A percentile compares a stretch with the other conserved stretches of the same genome.
These are phyloP conservation scores for Drosophila navojoa DNA, from an alignment of 1,140 invertebrate species.

Conservation along the genomic window DNA sequence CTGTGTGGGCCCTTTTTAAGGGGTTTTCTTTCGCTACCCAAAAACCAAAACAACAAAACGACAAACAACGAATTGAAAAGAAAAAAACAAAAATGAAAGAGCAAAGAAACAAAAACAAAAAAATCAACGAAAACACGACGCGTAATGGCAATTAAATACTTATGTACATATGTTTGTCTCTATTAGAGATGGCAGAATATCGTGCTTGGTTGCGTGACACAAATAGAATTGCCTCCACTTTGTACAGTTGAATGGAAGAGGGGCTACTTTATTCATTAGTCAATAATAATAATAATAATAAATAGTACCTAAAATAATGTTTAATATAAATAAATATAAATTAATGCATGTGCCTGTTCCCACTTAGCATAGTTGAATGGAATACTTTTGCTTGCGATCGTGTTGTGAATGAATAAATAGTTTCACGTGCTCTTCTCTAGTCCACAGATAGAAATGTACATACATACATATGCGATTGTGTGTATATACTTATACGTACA, in stretches of 20 bases:
- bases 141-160: conserved; percentile 71
- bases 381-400: neutral
- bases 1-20: conserved; percentile 58
- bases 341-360: neutral
- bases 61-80: conserved; percentile 52
- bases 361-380: neutral
- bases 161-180: conserved; percentile 23
- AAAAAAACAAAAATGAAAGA: conserved; percentile 24
- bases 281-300: too few relatives aligned
- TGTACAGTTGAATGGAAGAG: neutral
- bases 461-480: too few relatives aligned
- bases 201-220: conserved; percentile 5
- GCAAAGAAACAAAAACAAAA: conserved; percentile 28
- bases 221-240: neutral
- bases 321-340: too few relatives aligned
- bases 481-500: too few relatives aligned
- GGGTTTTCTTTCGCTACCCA: conserved; percentile 29
- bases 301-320: too few relatives aligned
- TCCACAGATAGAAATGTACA: neutral
- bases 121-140: conserved; percentile 53
- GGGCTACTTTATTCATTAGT: too few relatives aligned
- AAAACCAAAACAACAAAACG: conserved; percentile 71
- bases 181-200: neutral
- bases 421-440: neutral
- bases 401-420: neutral